Percentiles rank a stretch among this genome's conserved stretches.
Evolutionary conservation across 2,113 vertebrate species (phyloP).

Genomic region (Desmodus rotundus): DNA sequence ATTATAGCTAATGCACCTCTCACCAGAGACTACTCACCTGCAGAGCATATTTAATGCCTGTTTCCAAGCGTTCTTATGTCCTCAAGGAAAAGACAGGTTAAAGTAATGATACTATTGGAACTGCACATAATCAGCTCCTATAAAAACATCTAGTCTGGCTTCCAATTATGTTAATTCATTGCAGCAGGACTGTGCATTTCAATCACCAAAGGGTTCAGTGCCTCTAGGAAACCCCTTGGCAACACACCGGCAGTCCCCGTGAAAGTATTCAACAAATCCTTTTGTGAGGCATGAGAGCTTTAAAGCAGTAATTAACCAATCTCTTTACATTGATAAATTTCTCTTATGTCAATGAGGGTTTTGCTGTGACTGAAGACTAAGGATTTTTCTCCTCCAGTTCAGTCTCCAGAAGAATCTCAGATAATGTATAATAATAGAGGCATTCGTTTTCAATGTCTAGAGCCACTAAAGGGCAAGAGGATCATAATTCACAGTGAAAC

Average conservation of each 20-base stretch:
- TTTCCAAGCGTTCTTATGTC: constrained; percentile 17
- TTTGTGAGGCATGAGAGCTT: constrained; percentile 41
- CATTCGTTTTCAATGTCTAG: constrained; percentile 11
- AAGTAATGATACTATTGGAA: constrained; percentile 60
- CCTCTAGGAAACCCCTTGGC: constrained; percentile 37
- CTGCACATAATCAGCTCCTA: constrained; percentile 45
- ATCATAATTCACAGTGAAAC: constrained; percentile 41
- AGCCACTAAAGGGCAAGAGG: neutral
- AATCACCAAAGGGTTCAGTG: constrained; percentile 47
- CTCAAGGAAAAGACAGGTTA: constrained; percentile 49
- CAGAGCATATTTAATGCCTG: constrained; percentile 49
- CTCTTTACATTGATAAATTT: constrained; percentile 59
- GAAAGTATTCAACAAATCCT: constrained; percentile 72
- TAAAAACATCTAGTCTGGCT: constrained; percentile 56
- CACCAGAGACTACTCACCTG: constrained; percentile 27
- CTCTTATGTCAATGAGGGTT: constrained; percentile 53
- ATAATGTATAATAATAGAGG: constrained; percentile 6
- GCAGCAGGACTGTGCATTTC: constrained; percentile 1
- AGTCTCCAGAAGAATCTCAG: constrained; percentile 39
- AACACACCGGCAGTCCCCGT: neutral
- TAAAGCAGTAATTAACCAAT: constrained; percentile 58
- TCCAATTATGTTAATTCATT: constrained; percentile 66
- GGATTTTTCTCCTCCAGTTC: constrained; percentile 51
- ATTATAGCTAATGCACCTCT: constrained; percentile 41
- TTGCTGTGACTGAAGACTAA: constrained; percentile 34